Evolutionary conservation across 1,140 invertebrate species (phyloP).

Genomic region (Temnothorax curvispinosus): DNA sequence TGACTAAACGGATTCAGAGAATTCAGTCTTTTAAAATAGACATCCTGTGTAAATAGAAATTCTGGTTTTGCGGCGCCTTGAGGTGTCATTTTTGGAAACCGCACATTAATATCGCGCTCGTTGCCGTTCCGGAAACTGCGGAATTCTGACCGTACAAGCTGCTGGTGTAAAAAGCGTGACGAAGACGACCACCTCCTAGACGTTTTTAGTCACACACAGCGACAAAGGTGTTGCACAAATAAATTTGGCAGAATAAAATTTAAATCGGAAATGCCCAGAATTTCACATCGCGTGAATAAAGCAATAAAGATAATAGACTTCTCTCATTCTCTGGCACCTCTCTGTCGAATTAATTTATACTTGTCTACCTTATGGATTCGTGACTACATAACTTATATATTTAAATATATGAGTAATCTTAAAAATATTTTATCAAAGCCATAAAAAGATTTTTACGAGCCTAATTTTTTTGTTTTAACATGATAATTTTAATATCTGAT

Average conservation of each 20-base stretch:
- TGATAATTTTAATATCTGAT: neutral
- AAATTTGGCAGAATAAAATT: conserved; percentile 16
- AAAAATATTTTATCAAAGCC: neutral
- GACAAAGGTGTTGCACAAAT: conserved; percentile 32
- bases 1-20: conserved; percentile 13
- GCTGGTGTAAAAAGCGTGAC: conserved; percentile 62
- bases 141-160: conserved; percentile 52
- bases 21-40: conserved; percentile 36
- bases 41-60: neutral
- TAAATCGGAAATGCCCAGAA: conserved; percentile 12
- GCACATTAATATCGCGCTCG: conserved; percentile 56
- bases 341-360: conserved; percentile 40
- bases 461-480: neutral
- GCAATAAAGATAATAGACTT: conserved; percentile 45
- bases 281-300: conserved; percentile 15
- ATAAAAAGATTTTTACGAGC: neutral
- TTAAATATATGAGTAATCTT: conserved; percentile 30
- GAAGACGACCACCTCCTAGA: conserved; percentile 53
- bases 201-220: neutral
- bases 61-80: neutral
- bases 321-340: neutral
- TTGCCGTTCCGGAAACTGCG: conserved; percentile 49
- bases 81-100: conserved; percentile 28
- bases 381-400: conserved; percentile 3
- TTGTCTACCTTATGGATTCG: neutral